These are phyloP conservation scores for Drosophila dunni DNA, from an alignment of 1,140 invertebrate genomes.

Conservation along the genomic window DNA sequence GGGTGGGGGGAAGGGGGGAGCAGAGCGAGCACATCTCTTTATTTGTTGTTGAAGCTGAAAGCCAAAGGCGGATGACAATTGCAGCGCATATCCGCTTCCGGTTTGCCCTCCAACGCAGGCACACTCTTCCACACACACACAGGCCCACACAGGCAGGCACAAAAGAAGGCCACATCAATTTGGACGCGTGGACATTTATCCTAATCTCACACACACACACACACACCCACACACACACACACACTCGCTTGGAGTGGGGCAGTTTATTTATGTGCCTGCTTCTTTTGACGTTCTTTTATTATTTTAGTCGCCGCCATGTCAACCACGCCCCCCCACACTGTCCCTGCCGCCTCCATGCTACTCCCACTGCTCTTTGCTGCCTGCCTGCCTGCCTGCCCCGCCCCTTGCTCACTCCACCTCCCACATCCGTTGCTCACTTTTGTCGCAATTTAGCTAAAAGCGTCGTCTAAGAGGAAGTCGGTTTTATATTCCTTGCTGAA, in stretches of 20 bases:
- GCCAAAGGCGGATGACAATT: constrained; percentile 72
- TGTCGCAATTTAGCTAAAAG: constrained; percentile 83
- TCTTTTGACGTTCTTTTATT: constrained; percentile 81
- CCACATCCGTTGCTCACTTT: constrained; percentile 70
- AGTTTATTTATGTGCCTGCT: constrained; percentile 78
- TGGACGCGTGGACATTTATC: constrained; percentile 79
- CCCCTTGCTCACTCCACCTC: background rate
- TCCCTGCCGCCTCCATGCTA: background rate
- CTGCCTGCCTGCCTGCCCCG: background rate
- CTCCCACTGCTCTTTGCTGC: background rate
- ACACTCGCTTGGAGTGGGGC: constrained; percentile 29
- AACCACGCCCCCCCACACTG: constrained; percentile 4
- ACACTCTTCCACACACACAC: constrained; percentile 1
- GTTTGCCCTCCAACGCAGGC: constrained; percentile 23
- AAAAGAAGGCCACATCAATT: constrained; percentile 70
- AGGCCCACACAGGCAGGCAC: constrained; percentile 10
- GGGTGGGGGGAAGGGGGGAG: background rate
- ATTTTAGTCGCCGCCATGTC: constrained; percentile 69
- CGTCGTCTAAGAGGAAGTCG: constrained; percentile 80
- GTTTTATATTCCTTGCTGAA: constrained; percentile 69
- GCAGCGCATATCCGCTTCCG: constrained; percentile 81
- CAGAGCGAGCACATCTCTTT: background rate
- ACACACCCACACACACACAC: background rate
- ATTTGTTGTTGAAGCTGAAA: constrained; percentile 23
- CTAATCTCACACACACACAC: constrained; percentile 71